Percentiles rank a stretch among this genome's conserved stretches.
These are phyloP conservation scores for Ruditapes philippinarum DNA, from an alignment of 1,140 invertebrate species.

Conservation along the genomic window DNA sequence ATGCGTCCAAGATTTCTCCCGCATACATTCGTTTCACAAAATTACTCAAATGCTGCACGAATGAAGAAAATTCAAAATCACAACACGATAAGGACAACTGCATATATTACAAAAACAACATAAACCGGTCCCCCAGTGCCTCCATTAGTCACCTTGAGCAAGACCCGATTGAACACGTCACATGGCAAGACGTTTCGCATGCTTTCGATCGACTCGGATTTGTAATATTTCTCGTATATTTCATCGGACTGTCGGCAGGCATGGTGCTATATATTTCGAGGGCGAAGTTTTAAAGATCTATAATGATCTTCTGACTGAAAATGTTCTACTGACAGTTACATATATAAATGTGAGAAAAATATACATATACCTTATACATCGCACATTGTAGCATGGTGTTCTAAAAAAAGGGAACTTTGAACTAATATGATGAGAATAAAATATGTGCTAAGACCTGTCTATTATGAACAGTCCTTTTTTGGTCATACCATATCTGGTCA, in stretches of 20 bases:
- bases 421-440: too few relatives aligned
- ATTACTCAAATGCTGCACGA: background rate
- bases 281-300: too few relatives aligned
- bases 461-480: too few relatives aligned
- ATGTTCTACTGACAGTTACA: too few relatives aligned
- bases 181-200: background rate
- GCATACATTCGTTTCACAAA: background rate
- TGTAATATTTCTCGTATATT: background rate
- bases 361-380: too few relatives aligned
- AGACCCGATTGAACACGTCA: background rate
- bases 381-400: too few relatives aligned
- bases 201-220: background rate
- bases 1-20: background rate
- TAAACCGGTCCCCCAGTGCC: background rate
- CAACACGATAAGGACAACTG: background rate
- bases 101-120: background rate
- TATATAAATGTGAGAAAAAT: too few relatives aligned
- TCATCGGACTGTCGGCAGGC: background rate
- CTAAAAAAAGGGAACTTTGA: too few relatives aligned
- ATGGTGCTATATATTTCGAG: conserved; percentile 5
- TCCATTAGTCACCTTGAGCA: background rate
- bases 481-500: too few relatives aligned
- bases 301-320: too few relatives aligned
- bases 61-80: background rate
- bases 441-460: too few relatives aligned